These are phyloP conservation scores for Hartigia nigra DNA, from an alignment of 2,888 invertebrate species.

Conservation along the genomic window DNA sequence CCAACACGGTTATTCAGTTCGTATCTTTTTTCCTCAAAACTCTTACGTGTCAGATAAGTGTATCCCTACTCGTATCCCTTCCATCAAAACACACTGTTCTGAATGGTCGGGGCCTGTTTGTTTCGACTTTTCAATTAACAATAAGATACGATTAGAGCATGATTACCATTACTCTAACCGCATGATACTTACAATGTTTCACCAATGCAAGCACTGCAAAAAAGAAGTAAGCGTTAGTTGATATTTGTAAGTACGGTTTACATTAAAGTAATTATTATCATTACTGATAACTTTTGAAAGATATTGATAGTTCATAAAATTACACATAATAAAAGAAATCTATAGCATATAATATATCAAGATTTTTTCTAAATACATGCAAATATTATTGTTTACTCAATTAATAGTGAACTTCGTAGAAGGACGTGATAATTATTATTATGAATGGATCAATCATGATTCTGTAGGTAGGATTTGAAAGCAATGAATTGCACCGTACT, in stretches of 20 bases:
- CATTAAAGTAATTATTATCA: neutral
- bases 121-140: conserved; percentile 36
- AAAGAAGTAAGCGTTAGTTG: conserved; percentile 3
- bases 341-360: neutral
- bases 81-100: conserved; percentile 15
- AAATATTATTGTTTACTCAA: conserved; percentile 5
- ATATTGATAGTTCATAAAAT: neutral
- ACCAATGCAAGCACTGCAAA: conserved; percentile 33
- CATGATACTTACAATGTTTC: conserved; percentile 35
- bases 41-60: conserved; percentile 63
- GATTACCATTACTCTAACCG: conserved; percentile 34
- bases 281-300: neutral
- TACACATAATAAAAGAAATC: neutral
- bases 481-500: neutral
- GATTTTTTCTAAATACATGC: conserved; percentile 2
- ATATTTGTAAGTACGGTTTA: neutral
- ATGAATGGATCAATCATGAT: too few species aligned
- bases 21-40: conserved; percentile 54
- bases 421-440: neutral
- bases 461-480: neutral
- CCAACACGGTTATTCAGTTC: neutral
- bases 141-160: conserved; percentile 30
- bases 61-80: conserved; percentile 1
- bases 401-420: neutral
- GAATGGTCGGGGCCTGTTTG: conserved; percentile 32